phyloP scores from a whole-genome alignment of 2,888 invertebrate species.

The Caenorhabditis plicata region DNA sequence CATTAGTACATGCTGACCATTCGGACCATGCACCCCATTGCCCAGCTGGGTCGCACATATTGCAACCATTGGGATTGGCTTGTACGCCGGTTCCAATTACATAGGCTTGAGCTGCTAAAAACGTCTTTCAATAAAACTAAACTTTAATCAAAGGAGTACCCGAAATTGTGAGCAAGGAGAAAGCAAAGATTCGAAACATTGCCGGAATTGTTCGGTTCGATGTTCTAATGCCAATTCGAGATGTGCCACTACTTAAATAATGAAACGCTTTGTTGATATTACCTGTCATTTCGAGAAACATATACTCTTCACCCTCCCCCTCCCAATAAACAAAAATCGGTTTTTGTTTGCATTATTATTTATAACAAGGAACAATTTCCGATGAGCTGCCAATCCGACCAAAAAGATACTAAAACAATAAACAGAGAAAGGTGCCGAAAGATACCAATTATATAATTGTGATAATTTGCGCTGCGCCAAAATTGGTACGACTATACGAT shows the following conservation, averaged over 20 bases:
- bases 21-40: conserved; percentile 39
- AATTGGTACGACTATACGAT: conserved; percentile 4
- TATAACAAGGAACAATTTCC: too few relatives aligned
- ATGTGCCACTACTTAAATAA: conserved; percentile 25
- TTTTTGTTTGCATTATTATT: too few relatives aligned
- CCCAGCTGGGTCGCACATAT: conserved; percentile 21
- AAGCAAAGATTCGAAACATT: conserved; percentile 2
- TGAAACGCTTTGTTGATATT: conserved; percentile 27
- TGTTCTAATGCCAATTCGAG: conserved; percentile 17
- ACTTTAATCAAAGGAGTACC: background rate
- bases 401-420: too few relatives aligned
- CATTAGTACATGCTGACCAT: conserved; percentile 32
- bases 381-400: too few relatives aligned
- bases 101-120: conserved; percentile 28
- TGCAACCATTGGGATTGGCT: conserved; percentile 36
- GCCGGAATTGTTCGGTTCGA: conserved; percentile 7
- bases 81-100: conserved; percentile 37
- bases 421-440: conserved; percentile 9
- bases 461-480: conserved; percentile 11
- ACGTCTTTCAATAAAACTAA: background rate
- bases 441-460: conserved; percentile 15
- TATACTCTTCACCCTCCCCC: too few relatives aligned
- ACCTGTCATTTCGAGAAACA: conserved; percentile 34
- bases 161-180: background rate
- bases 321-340: too few relatives aligned